These are phyloP conservation scores for Neotragus moschatus DNA, from an alignment of 2,113 vertebrate genomes.

Conservation along the genomic window DNA sequence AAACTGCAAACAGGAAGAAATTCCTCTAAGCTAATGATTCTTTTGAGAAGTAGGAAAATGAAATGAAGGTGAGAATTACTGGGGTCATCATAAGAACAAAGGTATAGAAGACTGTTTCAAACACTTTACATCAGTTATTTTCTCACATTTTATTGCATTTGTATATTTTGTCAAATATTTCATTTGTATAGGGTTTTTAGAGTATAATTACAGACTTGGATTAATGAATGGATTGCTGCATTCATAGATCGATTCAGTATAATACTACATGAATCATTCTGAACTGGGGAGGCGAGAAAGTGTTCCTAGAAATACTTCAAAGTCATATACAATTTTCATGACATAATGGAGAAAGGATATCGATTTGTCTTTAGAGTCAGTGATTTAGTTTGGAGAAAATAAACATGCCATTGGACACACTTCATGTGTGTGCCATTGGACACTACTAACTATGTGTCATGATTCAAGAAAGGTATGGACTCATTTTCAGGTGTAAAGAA, in stretches of 20 bases:
- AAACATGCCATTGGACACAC: background rate
- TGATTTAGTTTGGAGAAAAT: background rate
- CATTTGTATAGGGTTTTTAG: background rate
- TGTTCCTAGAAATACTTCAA: background rate
- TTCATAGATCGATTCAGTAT: background rate
- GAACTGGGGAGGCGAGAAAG: background rate
- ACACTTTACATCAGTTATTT: background rate
- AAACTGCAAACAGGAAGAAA: background rate
- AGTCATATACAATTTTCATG: background rate
- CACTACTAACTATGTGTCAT: background rate
- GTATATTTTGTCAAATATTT: background rate
- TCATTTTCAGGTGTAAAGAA: constrained; percentile 61
- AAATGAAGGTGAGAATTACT: background rate
- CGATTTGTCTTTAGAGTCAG: background rate
- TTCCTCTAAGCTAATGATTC: background rate
- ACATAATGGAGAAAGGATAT: background rate
- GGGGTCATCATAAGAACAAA: background rate
- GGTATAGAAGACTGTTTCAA: background rate
- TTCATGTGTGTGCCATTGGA: no score
- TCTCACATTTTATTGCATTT: background rate
- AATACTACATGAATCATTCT: background rate
- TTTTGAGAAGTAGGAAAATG: background rate
- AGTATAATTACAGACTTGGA: background rate
- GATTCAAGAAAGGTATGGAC: background rate
- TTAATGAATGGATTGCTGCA: background rate